Evolutionary conservation across 2,888 invertebrate species (phyloP).

Genomic region (Agyllia agylla): DNA sequence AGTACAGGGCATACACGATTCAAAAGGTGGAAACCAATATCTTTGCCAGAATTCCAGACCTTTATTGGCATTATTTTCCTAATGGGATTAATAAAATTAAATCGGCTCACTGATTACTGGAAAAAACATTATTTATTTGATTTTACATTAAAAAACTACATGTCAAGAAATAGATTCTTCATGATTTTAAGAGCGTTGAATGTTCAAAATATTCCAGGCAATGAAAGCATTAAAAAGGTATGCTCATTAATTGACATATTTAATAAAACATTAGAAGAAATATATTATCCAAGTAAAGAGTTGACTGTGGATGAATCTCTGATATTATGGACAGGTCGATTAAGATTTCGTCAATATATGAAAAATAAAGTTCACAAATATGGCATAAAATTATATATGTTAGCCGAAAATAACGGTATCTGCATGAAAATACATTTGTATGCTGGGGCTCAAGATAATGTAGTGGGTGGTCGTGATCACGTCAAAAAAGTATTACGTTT

Average conservation of each 20-base stretch:
- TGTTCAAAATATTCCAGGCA: slow-evolving; percentile 35
- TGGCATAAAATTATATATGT: slow-evolving; percentile 20
- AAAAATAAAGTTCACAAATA: slow-evolving; percentile 21
- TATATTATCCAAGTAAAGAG: slow-evolving; percentile 21
- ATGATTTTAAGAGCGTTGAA: slow-evolving; percentile 38
- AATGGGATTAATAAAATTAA: slow-evolving; percentile 60
- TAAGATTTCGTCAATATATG: slow-evolving; percentile 9
- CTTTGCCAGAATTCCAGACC: slow-evolving; percentile 43
- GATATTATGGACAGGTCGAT: slow-evolving; percentile 18
- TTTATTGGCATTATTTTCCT: slow-evolving; percentile 40
- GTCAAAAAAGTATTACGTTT: slow-evolving; percentile 32
- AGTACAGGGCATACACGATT: slow-evolving; percentile 54
- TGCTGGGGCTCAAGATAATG: slow-evolving; percentile 24
- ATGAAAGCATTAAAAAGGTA: slow-evolving; percentile 33
- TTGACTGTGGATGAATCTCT: slow-evolving; percentile 20
- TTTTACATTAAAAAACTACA: slow-evolving; percentile 29
- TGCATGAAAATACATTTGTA: slow-evolving; percentile 27
- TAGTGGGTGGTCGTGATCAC: slow-evolving; percentile 32
- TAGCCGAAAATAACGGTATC: slow-evolving; percentile 24
- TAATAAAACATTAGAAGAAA: slow-evolving; percentile 19
- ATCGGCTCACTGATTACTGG: slow-evolving; percentile 46
- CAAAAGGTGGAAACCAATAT: slow-evolving; percentile 55
- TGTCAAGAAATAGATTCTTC: slow-evolving; percentile 44
- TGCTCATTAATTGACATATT: slow-evolving; percentile 23
- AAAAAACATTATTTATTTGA: slow-evolving; percentile 40